phyloP scores from a whole-genome alignment of 2,888 invertebrate species.

The Cantharis rufa region DNA sequence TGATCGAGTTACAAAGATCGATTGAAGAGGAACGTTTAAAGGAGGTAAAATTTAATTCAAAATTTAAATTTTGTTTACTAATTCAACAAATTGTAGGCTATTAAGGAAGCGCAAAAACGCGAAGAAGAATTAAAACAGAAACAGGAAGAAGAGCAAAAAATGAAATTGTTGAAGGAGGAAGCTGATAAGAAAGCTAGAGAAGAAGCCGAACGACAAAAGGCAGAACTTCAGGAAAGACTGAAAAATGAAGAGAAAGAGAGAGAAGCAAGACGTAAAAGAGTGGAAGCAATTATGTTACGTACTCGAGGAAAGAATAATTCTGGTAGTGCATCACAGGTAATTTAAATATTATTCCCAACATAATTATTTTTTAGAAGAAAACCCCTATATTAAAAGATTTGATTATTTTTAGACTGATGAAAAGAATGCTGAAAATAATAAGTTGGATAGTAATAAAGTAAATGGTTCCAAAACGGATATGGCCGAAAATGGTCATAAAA shows the following conservation, averaged over 20 bases:
- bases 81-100: conserved; percentile 54
- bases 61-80: not conserved
- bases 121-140: conserved; percentile 78
- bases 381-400: not conserved
- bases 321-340: conserved; percentile 36
- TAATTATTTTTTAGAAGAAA: no score
- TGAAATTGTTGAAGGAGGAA: conserved; percentile 72
- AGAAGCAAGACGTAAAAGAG: conserved; percentile 83
- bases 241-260: conserved; percentile 89
- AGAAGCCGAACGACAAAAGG: conserved; percentile 81
- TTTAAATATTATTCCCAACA: no score
- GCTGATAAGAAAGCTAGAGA: conserved; percentile 80
- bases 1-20: conserved; percentile 78
- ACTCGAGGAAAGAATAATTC: conserved; percentile 65
- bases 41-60: conserved; percentile 62
- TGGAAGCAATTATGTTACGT: conserved; percentile 90
- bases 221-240: conserved; percentile 81
- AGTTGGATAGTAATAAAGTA: conserved; percentile 39
- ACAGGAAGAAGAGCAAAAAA: conserved; percentile 67
- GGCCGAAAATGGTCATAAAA: conserved; percentile 46
- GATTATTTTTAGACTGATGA: conserved; percentile 41
- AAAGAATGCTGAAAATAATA: conserved; percentile 41
- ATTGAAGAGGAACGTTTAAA: conserved; percentile 85
- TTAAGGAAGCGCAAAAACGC: conserved; percentile 72
- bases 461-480: conserved; percentile 49